Conservation (phyloP, 2,113 vertebrate genomes). For the Acanthochromis polyacanthus region DNA sequence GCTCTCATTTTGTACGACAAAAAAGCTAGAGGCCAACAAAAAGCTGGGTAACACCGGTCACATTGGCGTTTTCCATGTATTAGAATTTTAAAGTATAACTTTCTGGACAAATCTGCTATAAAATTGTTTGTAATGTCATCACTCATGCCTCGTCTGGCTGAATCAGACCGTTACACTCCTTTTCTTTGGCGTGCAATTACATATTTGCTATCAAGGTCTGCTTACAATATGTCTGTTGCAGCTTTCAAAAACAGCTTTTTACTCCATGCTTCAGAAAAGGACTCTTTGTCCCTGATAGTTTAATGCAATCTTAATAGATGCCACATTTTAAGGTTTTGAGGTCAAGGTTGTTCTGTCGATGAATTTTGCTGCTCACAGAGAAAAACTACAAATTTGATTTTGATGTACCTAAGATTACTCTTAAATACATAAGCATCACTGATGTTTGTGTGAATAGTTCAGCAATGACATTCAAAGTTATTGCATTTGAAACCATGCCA, state of each 20-base stretch:
- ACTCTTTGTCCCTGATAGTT: conserved; percentile 43
- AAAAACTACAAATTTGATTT: conserved; percentile 16
- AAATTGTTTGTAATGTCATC: not conserved
- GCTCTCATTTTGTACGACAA: not conserved
- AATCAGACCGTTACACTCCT: not conserved
- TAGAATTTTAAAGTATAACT: not conserved
- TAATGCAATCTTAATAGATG: conserved; percentile 24
- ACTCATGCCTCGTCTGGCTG: not conserved
- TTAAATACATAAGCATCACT: conserved; percentile 3
- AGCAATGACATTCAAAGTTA: not conserved
- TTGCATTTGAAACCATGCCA: not conserved
- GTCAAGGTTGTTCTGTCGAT: conserved; percentile 27
- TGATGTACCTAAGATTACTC: conserved; percentile 32
- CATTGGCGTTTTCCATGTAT: not conserved
- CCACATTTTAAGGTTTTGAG: conserved; percentile 9
- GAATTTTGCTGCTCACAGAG: conserved; percentile 28
- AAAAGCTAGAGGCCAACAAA: not conserved
- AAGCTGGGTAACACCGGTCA: not conserved
- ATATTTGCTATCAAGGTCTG: conserved; percentile 13
- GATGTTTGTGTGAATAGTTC: conserved; percentile 4
- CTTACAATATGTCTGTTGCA: not conserved
- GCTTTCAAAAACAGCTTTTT: conserved; percentile 24
- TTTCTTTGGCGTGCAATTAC: conserved; percentile 21
- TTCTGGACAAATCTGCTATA: conserved; percentile 8
- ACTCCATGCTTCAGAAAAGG: conserved; percentile 19